These are phyloP conservation scores for Hecatera dysodea DNA, from an alignment of 2,888 invertebrate genomes.

Conservation along the genomic window DNA sequence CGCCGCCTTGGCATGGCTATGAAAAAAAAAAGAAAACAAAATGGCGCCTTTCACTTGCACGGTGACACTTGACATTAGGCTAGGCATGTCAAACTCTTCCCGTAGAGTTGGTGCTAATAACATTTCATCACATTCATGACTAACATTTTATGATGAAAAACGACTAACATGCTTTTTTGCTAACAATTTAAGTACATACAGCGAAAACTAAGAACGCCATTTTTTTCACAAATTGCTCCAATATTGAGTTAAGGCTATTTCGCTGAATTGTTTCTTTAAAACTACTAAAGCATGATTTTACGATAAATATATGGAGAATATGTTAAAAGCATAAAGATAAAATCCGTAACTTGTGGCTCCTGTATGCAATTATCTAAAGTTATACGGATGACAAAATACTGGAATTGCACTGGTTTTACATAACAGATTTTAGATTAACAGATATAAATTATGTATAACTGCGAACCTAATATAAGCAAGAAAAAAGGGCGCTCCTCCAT, in stretches of 20 bases:
- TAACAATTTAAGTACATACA: slow-evolving; percentile 4
- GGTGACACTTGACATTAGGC: slow-evolving; percentile 49
- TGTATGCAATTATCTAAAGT: no score
- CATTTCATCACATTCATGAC: slow-evolving; percentile 44
- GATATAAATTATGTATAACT: no score
- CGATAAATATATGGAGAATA: no score
- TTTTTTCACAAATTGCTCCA: slow-evolving; percentile 4
- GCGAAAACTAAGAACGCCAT: slow-evolving; percentile 1
- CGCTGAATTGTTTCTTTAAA: slow-evolving; percentile 8
- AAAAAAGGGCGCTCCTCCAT: no score
- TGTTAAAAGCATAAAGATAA: no score
- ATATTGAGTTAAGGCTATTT: slow-evolving; percentile 7
- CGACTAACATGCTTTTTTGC: slow-evolving; percentile 17
- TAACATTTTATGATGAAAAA: neutral
- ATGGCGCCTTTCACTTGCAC: slow-evolving; percentile 64
- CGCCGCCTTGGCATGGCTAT: slow-evolving; percentile 71
- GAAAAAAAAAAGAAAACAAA: slow-evolving; percentile 53
- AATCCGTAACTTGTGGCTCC: no score
- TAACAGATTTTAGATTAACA: no score
- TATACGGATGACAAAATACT: no score
- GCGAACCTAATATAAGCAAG: no score
- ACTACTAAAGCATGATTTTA: slow-evolving; percentile 18
- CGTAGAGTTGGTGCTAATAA: slow-evolving; percentile 53
- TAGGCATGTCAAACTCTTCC: slow-evolving; percentile 51
- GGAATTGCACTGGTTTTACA: no score